Percentiles rank a stretch among this genome's conserved stretches.
These are phyloP conservation scores for Lasiurus cinereus DNA, from an alignment of 2,113 vertebrate genomes.

Conservation along the genomic window DNA sequence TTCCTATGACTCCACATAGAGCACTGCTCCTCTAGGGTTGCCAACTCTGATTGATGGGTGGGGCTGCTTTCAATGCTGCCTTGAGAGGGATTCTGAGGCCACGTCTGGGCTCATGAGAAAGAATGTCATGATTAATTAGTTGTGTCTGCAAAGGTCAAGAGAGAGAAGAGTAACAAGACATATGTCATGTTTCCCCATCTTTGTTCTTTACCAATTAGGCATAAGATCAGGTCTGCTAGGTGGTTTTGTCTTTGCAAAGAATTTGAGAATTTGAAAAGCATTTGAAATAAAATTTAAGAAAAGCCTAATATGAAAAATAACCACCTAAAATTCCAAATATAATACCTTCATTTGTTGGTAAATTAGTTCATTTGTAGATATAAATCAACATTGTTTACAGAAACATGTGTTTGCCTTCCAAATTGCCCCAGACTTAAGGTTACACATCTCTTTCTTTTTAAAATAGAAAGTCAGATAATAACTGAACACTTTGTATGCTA, in stretches of 20 bases:
- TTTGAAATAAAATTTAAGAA: conserved; percentile 51
- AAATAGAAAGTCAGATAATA: conserved; percentile 64
- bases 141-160: conserved; percentile 38
- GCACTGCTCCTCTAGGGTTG: not conserved
- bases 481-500: conserved; percentile 1
- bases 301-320: conserved; percentile 51
- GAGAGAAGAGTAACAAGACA: not conserved
- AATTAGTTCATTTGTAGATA: conserved; percentile 44
- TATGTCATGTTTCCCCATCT: not conserved
- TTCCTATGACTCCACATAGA: not conserved
- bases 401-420: conserved; percentile 43
- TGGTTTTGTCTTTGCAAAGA: conserved; percentile 61
- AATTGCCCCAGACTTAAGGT: conserved; percentile 1
- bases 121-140: conserved; percentile 14
- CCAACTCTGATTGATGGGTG: not conserved
- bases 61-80: not conserved
- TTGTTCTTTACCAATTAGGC: conserved; percentile 24
- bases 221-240: not conserved
- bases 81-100: not conserved
- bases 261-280: not conserved
- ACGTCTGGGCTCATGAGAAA: not conserved
- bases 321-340: conserved; percentile 17
- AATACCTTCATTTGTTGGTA: conserved; percentile 53
- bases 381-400: conserved; percentile 36
- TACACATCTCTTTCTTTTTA: conserved; percentile 53